These are phyloP conservation scores for Sinotaia quadrata DNA, from an alignment of 2,888 invertebrate species.

Conservation along the genomic window DNA sequence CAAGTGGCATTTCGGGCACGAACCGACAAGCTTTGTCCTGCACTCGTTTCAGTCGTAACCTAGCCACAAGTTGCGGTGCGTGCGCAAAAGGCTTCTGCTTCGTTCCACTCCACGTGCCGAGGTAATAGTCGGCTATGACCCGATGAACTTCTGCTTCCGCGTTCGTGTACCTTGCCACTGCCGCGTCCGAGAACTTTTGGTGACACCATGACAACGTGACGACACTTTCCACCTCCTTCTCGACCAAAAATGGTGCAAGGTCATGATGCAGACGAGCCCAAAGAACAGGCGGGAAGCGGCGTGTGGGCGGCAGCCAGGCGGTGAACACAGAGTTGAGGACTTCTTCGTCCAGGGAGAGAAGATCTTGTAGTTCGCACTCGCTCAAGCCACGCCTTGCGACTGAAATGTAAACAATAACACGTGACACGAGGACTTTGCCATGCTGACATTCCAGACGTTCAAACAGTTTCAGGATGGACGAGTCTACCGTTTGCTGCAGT, in stretches of 20 bases:
- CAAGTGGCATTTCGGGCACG: slow-evolving; percentile 62
- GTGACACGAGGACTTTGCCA: slow-evolving; percentile 49
- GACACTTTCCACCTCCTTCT: slow-evolving; percentile 52
- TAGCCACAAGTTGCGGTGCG: slow-evolving; percentile 41
- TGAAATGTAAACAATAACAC: slow-evolving; percentile 57
- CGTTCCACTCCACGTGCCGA: slow-evolving; percentile 63
- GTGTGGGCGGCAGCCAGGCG: slow-evolving; percentile 54
- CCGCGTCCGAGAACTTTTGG: slow-evolving; percentile 53
- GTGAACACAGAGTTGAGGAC: slow-evolving; percentile 55
- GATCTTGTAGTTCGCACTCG: slow-evolving; percentile 63
- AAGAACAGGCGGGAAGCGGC: slow-evolving; percentile 58
- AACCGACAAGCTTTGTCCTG: slow-evolving; percentile 56
- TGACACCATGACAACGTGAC: slow-evolving; percentile 62
- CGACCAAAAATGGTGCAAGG: slow-evolving; percentile 24
- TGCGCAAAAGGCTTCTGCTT: slow-evolving; percentile 60
- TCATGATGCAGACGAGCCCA: slow-evolving; percentile 43
- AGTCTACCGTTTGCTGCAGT: slow-evolving; percentile 36
- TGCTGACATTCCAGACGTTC: slow-evolving; percentile 53
- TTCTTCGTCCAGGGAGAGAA: slow-evolving; percentile 62
- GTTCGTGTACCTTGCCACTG: slow-evolving; percentile 44
- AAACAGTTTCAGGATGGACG: slow-evolving; percentile 54
- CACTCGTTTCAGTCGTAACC: slow-evolving; percentile 39
- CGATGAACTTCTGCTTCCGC: slow-evolving; percentile 46
- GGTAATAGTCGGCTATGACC: slow-evolving; percentile 64
- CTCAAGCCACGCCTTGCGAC: slow-evolving; percentile 57